These are phyloP conservation scores for Falco naumanni DNA, from an alignment of 2,797 vertebrate species.

Conservation along the genomic window DNA sequence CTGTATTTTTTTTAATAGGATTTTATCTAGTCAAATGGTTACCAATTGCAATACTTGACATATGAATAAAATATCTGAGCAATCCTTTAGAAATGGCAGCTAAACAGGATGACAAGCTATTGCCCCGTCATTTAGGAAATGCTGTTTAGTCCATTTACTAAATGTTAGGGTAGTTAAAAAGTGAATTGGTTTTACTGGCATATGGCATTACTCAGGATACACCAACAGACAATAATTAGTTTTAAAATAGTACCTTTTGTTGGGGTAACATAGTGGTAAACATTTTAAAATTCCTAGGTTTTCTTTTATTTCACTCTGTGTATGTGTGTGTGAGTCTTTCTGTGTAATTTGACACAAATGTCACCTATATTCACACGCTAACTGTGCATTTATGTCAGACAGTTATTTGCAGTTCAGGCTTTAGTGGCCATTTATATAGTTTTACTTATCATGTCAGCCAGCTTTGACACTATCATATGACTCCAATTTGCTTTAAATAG, in stretches of 20 bases:
- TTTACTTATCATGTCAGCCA: background rate
- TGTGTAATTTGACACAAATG: background rate
- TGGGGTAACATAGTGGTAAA: background rate
- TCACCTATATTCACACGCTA: background rate
- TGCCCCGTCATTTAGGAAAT: slow-evolving; percentile 16
- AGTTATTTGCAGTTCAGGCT: slow-evolving; percentile 3
- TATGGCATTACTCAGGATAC: background rate
- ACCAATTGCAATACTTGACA: background rate
- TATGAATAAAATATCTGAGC: slow-evolving; percentile 21
- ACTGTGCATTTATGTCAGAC: background rate
- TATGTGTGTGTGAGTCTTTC: background rate
- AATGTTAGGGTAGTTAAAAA: background rate
- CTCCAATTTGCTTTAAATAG: slow-evolving; percentile 1
- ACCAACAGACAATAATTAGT: slow-evolving; percentile 21
- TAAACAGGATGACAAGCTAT: background rate
- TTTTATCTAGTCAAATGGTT: background rate
- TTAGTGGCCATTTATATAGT: background rate
- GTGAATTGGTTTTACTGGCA: background rate
- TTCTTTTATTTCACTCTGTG: background rate
- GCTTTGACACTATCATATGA: background rate
- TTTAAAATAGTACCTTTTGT: background rate
- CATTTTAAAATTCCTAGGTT: background rate
- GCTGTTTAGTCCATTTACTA: background rate
- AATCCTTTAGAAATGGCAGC: background rate
- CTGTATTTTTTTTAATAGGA: background rate